phyloP scores from a whole-genome alignment of 2,797 vertebrate genomes.

The Falco berigora region DNA sequence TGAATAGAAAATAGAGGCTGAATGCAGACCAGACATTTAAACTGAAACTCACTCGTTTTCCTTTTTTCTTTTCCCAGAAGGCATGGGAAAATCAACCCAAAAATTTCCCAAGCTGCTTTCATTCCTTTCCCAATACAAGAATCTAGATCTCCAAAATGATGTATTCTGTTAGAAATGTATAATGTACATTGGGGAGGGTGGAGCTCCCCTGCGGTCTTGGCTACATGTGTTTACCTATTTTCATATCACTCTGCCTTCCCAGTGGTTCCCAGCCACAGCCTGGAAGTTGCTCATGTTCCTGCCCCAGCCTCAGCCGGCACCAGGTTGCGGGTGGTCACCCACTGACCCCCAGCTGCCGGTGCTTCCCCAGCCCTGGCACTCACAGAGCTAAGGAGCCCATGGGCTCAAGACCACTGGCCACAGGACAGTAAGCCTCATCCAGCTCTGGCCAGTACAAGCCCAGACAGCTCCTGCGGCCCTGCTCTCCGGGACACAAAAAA shows the following conservation, averaged over 20 bases:
- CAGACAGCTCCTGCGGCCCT: not conserved
- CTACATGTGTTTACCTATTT: not conserved
- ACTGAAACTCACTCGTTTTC: not conserved
- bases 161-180: not conserved
- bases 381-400: rapidly evolving
- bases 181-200: rapidly evolving
- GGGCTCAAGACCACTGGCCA: not conserved
- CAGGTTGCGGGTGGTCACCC: not conserved
- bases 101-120: not conserved
- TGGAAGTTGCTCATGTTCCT: not conserved
- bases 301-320: not conserved
- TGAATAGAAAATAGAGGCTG: not conserved
- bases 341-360: not conserved
- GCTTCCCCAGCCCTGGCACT: not conserved
- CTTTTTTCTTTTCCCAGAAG: not conserved
- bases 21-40: not conserved
- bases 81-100: not conserved
- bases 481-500: not conserved
- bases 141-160: not conserved
- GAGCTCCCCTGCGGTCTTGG: not conserved
- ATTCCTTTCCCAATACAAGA: not conserved
- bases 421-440: not conserved
- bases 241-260: not conserved
- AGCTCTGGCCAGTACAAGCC: not conserved
- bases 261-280: not conserved